These are phyloP conservation scores for Rhysida immarginata DNA, from an alignment of 1,140 invertebrate species.

Conservation along the genomic window DNA sequence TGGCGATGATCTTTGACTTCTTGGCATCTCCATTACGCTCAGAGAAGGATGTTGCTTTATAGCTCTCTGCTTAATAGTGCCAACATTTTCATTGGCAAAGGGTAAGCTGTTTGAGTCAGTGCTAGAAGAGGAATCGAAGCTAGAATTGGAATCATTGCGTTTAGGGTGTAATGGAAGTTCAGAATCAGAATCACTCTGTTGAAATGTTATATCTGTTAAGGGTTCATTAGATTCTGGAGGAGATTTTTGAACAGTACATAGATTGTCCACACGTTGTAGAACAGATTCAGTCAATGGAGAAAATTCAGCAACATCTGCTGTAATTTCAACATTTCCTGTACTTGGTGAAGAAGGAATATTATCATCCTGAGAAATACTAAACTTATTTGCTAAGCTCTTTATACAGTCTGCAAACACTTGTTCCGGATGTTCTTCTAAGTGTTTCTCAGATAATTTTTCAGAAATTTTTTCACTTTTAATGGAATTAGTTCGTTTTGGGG, in stretches of 20 bases:
- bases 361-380: conserved; percentile 21
- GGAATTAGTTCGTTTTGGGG: conserved; percentile 52
- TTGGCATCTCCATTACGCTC: conserved; percentile 12
- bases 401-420: conserved; percentile 33
- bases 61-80: conserved; percentile 76
- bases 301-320: conserved; percentile 28
- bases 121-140: conserved; percentile 87
- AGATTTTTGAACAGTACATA: conserved; percentile 9
- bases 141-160: conserved; percentile 64
- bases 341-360: conserved; percentile 18
- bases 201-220: background rate
- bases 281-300: conserved; percentile 34
- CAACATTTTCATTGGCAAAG: conserved; percentile 96
- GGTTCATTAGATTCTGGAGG: conserved; percentile 5
- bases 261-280: conserved; percentile 15
- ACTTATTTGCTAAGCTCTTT: conserved; percentile 30
- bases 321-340: conserved; percentile 16
- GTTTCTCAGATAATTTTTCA: conserved; percentile 6
- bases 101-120: conserved; percentile 92
- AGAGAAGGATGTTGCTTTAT: conserved; percentile 16
- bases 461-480: conserved; percentile 21
- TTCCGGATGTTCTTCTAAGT: conserved; percentile 19
- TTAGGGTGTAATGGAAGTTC: conserved; percentile 29
- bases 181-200: conserved; percentile 14
- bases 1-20: conserved; percentile 14